Base-by-base conservation (phyloP, 2,797 vertebrate genomes). In the Poeciliopsis presidionis region DNA sequence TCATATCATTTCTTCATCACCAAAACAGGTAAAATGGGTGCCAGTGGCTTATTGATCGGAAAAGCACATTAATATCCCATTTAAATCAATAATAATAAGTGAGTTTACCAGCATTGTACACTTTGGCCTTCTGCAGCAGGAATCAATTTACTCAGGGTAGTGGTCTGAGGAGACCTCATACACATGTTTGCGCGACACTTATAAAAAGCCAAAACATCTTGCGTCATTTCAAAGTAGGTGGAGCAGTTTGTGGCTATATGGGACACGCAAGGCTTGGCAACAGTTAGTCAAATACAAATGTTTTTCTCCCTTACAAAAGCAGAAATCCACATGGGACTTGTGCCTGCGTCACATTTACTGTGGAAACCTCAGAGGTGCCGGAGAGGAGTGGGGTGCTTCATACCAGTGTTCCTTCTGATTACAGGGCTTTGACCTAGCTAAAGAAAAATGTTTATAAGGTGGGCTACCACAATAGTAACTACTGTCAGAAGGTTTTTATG, bases 401-500 rank as follows among this genome's bases (percentile, higher is more conserved):
- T 70, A 39, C 55, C 43, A 61, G 12, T 75, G 14, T 76, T 53
- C 55, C 25, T 69, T 93, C 90, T 74, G 72, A 93, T 93, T 92
- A 94, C 90, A 33, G 73, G 70, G 74, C 77, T 91, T 94, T 93
- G 81, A 94, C 93, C 92, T 86, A 84, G 65, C 91, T 83, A 83
- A 90, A 90, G 90, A 88, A 39, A 65, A 90, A 91, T 86, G 90
- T 93, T 91, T 93, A 88, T 63, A 84, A 43, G 76, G 85, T 78
- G 77, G 72, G 82, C 80, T 41, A 70, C 81, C 79, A 79, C 84
- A 73, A 84, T 84, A 81, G 91, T 84, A 89, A 87, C 86, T 57
- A 87, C 91, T 89, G 90, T 93, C 91, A 90, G 84, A 88, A 78
- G 79, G 53, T 80, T 59, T 75, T 78, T 85, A 89, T 76, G 92